These are phyloP conservation scores for Dissostichus mawsoni DNA, from an alignment of 2,113 vertebrate species.

Conservation along the genomic window DNA sequence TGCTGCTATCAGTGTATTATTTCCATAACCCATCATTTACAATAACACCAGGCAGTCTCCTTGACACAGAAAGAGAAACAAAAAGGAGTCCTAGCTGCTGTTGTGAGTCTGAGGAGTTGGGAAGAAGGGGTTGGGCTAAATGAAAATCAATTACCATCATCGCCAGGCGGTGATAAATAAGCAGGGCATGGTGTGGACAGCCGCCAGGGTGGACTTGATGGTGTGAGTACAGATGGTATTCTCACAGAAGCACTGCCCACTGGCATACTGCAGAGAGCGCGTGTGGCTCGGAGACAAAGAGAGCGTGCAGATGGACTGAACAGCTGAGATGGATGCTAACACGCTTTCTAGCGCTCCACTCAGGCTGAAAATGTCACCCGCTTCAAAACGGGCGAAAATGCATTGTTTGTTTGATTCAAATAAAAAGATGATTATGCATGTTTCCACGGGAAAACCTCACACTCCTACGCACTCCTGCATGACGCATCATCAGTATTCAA, in stretches of 20 bases:
- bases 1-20: conserved; percentile 8
- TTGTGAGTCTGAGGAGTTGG: conserved; percentile 14
- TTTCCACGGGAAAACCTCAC: conserved; percentile 21
- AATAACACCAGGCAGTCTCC: conserved; percentile 23
- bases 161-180: conserved; percentile 73
- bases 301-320: conserved; percentile 60
- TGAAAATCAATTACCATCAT: conserved; percentile 76
- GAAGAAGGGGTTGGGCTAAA: conserved; percentile 45
- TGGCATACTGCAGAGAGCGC: conserved; percentile 37
- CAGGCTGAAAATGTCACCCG: conserved; percentile 8
- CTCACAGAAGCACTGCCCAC: conserved; percentile 61
- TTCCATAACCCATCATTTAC: conserved; percentile 24
- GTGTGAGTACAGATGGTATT: conserved; percentile 75
- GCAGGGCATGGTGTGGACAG: conserved; percentile 61
- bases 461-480: conserved; percentile 20
- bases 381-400: neutral
- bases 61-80: conserved; percentile 24
- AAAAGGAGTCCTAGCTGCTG: conserved; percentile 24
- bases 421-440: conserved; percentile 43
- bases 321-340: conserved; percentile 58
- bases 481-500: conserved; percentile 72
- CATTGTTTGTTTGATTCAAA: conserved; percentile 51
- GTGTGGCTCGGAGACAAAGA: conserved; percentile 29
- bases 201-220: conserved; percentile 64
- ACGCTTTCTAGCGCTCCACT: conserved; percentile 15